Base-by-base conservation (phyloP, 2,113 vertebrate species). In the Bostrychus sinensis region DNA sequence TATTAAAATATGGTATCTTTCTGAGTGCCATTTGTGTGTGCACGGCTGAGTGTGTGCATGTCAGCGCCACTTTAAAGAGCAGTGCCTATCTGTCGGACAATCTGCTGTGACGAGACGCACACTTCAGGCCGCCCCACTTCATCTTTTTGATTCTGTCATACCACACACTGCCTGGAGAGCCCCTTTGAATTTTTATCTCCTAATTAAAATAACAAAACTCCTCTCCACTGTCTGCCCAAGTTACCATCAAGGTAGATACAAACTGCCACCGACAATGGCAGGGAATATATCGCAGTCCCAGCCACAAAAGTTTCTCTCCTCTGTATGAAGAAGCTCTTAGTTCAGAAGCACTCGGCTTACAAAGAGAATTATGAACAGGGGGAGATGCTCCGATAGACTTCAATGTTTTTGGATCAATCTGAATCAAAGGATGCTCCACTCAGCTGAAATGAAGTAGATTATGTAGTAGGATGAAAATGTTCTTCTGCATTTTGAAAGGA, bases 141-240 rank as follows among this genome's bases (percentile, higher is more conserved):
- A 84, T 83, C 88, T 84, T 90, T 88, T 81, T 89, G 88, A 90
- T 92, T 90, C 87, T 92, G 90, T 91, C 89, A 90, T 86, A 90
- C 86, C 88, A 81, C 91, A 91, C 91, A 83, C 82, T 89, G 87
- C 87, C 89, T 89, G 90, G 84, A 92, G 88, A 89, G 89, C 73
- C 82, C 86, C 91, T 91, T 89, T 90, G 85, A 88, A 89, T 91
- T 89, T 91, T 92, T 92, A 91, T 92, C 91, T 89, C 83, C 89
- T 92, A 92, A 91, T 92, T 91, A 91, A 92, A 91, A 92, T 92
- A 92, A 91, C 89, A 91, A 89, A 91, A 91, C 89, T 90, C 87
- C 78, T 79, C 82, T 86, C 79, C 73, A 85, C 88, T 85, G 86
- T 90, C 85, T 83, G 88, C 81, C 70, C 65, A 75, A 86, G 86